Base-by-base conservation (phyloP, 2,888 invertebrate genomes). In the Dilophus febrilis region DNA sequence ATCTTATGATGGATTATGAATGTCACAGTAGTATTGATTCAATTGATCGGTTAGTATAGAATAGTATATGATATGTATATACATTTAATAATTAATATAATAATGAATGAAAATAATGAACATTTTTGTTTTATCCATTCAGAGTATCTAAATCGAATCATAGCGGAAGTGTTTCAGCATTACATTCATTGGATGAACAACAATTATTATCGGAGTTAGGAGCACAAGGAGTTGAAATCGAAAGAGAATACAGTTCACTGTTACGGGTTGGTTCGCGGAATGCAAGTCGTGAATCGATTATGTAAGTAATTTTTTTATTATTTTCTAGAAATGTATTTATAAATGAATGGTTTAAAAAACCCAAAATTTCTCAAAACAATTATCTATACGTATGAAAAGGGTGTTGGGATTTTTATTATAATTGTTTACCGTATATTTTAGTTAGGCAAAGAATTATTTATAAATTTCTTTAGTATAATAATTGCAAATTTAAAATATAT, bases 1-100 rank as follows among this genome's bases (percentile, higher is more conserved):
- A 87, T 60, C 68, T 86, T 44, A 87, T 87, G 76, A 74, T 85
- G 71, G 86, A 87, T 63, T 84, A 78, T 52, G 85, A 86, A 48
- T 51, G 57, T 26, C 67, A 57, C 42, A 62, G 62, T 48, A 62
- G 62, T 41, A 52, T 63, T 41, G 63, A 63, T 47, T 63, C 63
- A 13, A 60, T 63, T 37, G 61, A 62, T 45, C 55, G 54, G 57
- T 58, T 43, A 44, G 42, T 14, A 17, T 14, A 14, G 11, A 16
- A 19, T 18, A n/a, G 28, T 11, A 26, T 19, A 14, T 2, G n/a
- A n/a, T n/a, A n/a, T 7, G n/a, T 8, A 22, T 22, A 22, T 22
- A 22, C 22, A 12, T 36, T 40, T 39, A 30, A 28, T 28, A 28
- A 28, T 28, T 30, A 32, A n/a, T 38, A 44, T 46, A 30, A 32